phyloP scores from a whole-genome alignment of 2,797 vertebrate species.

The Sciurus vulgaris region DNA sequence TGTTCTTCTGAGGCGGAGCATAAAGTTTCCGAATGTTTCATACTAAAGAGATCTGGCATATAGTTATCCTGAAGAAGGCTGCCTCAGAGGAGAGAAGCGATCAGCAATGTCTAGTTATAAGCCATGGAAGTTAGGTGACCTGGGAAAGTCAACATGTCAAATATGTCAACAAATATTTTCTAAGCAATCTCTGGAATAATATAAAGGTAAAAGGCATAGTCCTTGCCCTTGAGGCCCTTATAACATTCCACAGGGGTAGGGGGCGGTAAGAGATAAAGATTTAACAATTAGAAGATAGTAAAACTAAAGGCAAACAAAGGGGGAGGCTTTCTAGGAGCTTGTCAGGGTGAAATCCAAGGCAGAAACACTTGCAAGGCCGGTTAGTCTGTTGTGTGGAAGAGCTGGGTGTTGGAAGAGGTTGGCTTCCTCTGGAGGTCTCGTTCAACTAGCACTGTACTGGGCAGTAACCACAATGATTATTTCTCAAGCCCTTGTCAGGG shows the following conservation, averaged over 20 bases:
- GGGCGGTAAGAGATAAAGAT: background rate
- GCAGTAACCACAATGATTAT: constrained; percentile 41
- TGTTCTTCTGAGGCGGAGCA: constrained; percentile 22
- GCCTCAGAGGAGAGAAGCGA: background rate
- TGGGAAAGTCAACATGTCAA: constrained; percentile 26
- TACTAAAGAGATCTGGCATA: background rate
- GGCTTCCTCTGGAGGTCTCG: constrained; percentile 45
- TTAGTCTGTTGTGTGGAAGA: background rate
- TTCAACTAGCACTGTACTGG: constrained; percentile 39
- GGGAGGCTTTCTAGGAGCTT: background rate
- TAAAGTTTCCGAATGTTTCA: constrained; percentile 18
- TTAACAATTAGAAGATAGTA: constrained; percentile 50
- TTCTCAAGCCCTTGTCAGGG: constrained; percentile 40
- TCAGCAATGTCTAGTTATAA: background rate
- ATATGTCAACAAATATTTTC: constrained; percentile 32
- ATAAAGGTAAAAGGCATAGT: constrained; percentile 22
- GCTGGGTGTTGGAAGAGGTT: background rate
- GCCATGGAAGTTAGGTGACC: background rate
- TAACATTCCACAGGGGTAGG: background rate
- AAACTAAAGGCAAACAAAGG: constrained; percentile 39
- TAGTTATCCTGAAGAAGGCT: background rate
- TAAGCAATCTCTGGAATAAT: background rate
- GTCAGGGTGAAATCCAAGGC: constrained; percentile 35
- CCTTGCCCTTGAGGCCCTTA: background rate
- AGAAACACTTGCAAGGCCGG: background rate